Percentiles rank a stretch among this genome's conserved stretches.
These are phyloP conservation scores for Acleris literana DNA, from an alignment of 2,888 invertebrate species.

Conservation along the genomic window DNA sequence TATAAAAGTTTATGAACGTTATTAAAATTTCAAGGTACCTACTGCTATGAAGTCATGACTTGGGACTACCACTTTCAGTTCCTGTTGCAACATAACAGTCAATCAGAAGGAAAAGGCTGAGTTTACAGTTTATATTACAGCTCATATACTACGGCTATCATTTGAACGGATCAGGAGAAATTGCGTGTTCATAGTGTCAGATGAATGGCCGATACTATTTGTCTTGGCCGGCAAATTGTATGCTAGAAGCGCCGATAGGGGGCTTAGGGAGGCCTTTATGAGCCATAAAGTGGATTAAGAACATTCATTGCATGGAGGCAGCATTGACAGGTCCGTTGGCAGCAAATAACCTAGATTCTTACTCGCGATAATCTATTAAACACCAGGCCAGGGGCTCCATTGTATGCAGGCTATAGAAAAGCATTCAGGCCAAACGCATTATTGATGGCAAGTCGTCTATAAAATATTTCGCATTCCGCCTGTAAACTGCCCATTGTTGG, in stretches of 20 bases:
- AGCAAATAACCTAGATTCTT: slow-evolving; percentile 32
- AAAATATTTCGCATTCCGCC: slow-evolving; percentile 32
- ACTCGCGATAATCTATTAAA: slow-evolving; percentile 32
- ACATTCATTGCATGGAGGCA: slow-evolving; percentile 34
- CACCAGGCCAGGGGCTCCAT: slow-evolving; percentile 35
- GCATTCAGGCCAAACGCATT: slow-evolving; percentile 33
- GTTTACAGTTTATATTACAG: slow-evolving; percentile 10
- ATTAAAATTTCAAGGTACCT: neutral
- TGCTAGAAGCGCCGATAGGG: slow-evolving; percentile 26
- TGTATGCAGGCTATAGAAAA: slow-evolving; percentile 27
- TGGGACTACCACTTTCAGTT: neutral
- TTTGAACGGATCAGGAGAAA: slow-evolving; percentile 31
- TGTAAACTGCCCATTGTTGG: slow-evolving; percentile 30
- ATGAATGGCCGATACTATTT: slow-evolving; percentile 35
- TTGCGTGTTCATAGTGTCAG: slow-evolving; percentile 35
- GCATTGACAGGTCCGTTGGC: slow-evolving; percentile 37
- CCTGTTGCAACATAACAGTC: slow-evolving; percentile 5
- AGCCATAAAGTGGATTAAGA: slow-evolving; percentile 35
- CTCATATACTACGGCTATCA: slow-evolving; percentile 15
- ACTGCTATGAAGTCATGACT: neutral
- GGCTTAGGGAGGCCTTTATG: slow-evolving; percentile 25
- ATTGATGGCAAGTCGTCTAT: slow-evolving; percentile 34
- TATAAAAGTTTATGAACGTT: neutral
- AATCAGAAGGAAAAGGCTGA: slow-evolving; percentile 10
- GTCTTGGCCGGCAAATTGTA: slow-evolving; percentile 34